These are phyloP conservation scores for Thecocarcelia acutangulata DNA, from an alignment of 2,888 invertebrate species.

Conservation along the genomic window DNA sequence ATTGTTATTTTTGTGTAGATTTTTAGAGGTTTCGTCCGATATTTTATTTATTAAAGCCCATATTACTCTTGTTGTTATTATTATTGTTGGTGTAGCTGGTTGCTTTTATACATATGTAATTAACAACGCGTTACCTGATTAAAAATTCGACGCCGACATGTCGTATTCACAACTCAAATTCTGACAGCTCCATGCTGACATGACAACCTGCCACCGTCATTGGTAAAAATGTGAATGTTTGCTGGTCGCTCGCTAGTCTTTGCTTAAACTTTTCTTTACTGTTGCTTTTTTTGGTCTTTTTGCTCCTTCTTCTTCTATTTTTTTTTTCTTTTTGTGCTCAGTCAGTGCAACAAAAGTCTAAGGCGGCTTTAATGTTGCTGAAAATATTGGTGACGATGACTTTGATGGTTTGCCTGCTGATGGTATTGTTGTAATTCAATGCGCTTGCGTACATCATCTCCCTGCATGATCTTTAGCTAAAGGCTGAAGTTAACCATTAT, in stretches of 20 bases:
- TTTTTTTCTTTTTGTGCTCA: conserved; percentile 2
- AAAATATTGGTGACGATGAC: conserved; percentile 68
- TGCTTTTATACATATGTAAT: conserved; percentile 62
- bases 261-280: neutral
- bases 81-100: conserved; percentile 16
- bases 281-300: neutral
- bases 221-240: conserved; percentile 62
- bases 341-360: conserved; percentile 42
- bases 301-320: neutral
- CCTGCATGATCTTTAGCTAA: conserved; percentile 58
- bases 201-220: conserved; percentile 77
- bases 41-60: conserved; percentile 27
- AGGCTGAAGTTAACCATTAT: conserved; percentile 63
- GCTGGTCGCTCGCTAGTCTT: conserved; percentile 13
- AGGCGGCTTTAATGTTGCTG: conserved; percentile 67
- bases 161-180: conserved; percentile 75
- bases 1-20: conserved; percentile 34
- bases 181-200: conserved; percentile 78
- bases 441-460: conserved; percentile 71
- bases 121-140: conserved; percentile 70
- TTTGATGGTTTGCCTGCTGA: conserved; percentile 56
- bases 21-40: conserved; percentile 21
- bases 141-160: conserved; percentile 71
- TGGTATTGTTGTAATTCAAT: conserved; percentile 57
- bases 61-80: conserved; percentile 26